Evolutionary conservation across 2,113 vertebrate genomes (phyloP).

Genomic region (Atherinomorus stipes): DNA sequence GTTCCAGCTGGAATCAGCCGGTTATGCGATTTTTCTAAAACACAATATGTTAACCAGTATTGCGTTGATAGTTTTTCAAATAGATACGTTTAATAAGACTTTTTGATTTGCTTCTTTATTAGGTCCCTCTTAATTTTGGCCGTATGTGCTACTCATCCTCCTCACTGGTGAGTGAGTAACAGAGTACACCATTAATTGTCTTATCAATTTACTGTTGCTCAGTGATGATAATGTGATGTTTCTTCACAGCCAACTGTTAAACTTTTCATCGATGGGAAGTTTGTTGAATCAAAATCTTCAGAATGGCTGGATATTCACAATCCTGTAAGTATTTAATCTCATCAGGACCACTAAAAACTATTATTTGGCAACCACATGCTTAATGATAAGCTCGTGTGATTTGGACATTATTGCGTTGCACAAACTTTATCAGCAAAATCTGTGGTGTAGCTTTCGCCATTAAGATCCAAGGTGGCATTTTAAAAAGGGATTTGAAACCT

Average conservation of each 20-base stretch:
- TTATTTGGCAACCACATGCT: background rate
- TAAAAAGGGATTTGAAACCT: no score
- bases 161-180: constrained; percentile 72
- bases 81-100: background rate
- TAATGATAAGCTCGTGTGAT: background rate
- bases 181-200: background rate
- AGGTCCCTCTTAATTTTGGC: constrained; percentile 71
- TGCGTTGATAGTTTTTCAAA: background rate
- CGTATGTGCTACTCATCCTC: constrained; percentile 78
- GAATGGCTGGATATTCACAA: constrained; percentile 97
- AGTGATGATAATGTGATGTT: background rate
- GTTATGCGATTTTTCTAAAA: background rate
- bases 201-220: background rate
- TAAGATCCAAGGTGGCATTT: no score
- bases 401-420: background rate
- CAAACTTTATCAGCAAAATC: background rate
- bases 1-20: constrained; percentile 15
- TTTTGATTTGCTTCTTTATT: constrained; percentile 17
- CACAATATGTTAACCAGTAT: background rate
- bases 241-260: constrained; percentile 89
- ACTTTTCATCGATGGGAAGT: constrained; percentile 97
- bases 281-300: constrained; percentile 92
- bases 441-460: background rate
- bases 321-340: constrained; percentile 86
- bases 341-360: background rate